Percentiles rank a stretch among this genome's conserved stretches.
These are phyloP conservation scores for Alouatta palliata DNA, from an alignment of 2,113 vertebrate species.

Conservation along the genomic window DNA sequence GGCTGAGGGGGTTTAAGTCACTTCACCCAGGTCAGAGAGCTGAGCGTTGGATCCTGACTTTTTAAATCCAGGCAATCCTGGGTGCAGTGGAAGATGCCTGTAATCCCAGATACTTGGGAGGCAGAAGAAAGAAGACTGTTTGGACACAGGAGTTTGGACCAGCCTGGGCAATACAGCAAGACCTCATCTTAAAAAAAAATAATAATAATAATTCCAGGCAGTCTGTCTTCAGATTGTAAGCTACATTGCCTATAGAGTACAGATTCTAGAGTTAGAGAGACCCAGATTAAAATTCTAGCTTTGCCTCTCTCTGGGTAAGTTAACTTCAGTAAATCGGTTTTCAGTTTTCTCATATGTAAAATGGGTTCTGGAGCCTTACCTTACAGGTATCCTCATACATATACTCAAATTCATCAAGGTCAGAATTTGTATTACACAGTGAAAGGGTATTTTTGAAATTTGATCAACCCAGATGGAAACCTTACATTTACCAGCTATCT, in stretches of 20 bases:
- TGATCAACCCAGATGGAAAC: background rate
- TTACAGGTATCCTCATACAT: background rate
- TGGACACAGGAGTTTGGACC: too few species aligned
- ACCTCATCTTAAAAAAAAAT: too few species aligned
- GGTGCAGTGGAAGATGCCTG: too few species aligned
- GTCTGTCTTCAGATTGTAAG: background rate
- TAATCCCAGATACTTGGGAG: too few species aligned
- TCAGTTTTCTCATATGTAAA: background rate
- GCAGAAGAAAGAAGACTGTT: too few species aligned
- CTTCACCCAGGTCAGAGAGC: background rate
- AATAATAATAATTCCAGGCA: background rate
- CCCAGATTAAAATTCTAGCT: background rate
- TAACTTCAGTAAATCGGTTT: background rate
- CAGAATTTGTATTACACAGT: background rate
- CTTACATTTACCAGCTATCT: background rate
- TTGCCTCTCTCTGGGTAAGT: background rate
- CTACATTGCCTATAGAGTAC: background rate
- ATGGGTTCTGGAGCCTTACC: background rate
- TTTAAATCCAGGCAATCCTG: background rate
- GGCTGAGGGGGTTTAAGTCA: background rate
- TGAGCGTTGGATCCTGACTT: background rate
- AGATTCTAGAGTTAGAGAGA: background rate
- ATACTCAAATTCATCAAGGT: background rate
- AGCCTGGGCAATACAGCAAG: too few species aligned
- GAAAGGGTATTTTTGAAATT: background rate